These are phyloP conservation scores for Aricia artaxerxes DNA, from an alignment of 2,888 invertebrate species.

Conservation along the genomic window DNA sequence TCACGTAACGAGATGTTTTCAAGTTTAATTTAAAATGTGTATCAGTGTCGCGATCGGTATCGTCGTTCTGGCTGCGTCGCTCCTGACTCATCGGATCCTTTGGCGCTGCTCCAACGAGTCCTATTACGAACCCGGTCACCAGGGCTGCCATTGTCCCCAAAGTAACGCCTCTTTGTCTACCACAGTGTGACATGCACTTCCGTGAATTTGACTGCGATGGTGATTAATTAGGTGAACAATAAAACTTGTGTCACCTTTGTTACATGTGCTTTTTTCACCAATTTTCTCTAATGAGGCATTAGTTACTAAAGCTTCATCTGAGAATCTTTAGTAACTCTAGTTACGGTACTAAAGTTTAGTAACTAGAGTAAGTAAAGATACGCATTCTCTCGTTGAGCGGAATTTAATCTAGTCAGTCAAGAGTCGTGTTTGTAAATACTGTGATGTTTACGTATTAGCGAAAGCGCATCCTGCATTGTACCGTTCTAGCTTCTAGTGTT, in stretches of 20 bases:
- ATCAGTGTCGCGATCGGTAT: constrained; percentile 23
- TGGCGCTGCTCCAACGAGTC: constrained; percentile 43
- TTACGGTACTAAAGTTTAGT: too few relatives aligned
- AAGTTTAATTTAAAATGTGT: constrained; percentile 6
- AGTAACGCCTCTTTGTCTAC: background rate
- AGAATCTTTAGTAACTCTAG: too few relatives aligned
- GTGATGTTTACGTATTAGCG: background rate
- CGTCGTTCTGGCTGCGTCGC: constrained; percentile 37
- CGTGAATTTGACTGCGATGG: background rate
- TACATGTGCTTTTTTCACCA: background rate
- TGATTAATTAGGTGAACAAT: background rate
- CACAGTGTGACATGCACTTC: background rate
- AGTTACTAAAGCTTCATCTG: too few relatives aligned
- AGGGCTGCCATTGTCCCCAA: constrained; percentile 27
- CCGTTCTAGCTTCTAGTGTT: background rate
- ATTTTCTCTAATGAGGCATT: background rate
- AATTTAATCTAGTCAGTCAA: background rate
- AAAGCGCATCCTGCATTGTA: background rate
- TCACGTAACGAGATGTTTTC: constrained; percentile 24
- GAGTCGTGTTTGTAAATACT: background rate
- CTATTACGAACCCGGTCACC: constrained; percentile 28
- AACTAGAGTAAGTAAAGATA: background rate
- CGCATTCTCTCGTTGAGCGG: background rate
- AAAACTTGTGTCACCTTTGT: background rate
- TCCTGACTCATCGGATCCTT: constrained; percentile 46